A percentile compares a stretch with the other conserved stretches of the same genome.
phyloP scores from a whole-genome alignment of 2,797 vertebrate species.

The Chelon labrosus region DNA sequence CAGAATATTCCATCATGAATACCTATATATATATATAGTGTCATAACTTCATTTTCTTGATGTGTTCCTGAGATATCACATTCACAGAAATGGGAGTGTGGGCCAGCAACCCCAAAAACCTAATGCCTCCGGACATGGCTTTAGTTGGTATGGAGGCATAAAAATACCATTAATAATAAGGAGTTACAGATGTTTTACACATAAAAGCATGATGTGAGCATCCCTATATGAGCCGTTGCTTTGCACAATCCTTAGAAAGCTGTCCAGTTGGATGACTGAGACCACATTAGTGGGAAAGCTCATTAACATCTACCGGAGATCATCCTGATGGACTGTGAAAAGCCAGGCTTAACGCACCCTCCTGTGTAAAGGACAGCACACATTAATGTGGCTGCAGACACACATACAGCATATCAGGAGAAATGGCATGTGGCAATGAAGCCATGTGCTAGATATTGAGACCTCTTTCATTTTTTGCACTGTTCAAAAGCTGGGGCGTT shows the following conservation, averaged over 20 bases:
- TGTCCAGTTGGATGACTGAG: conserved; percentile 71
- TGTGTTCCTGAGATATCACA: too few species aligned
- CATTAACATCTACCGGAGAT: conserved; percentile 77
- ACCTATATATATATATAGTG: too few species aligned
- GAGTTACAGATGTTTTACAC: conserved; percentile 35
- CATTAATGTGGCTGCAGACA: conserved; percentile 53
- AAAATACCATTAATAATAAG: conserved; percentile 10
- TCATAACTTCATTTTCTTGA: too few species aligned
- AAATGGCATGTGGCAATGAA: conserved; percentile 23
- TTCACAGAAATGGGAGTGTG: too few species aligned
- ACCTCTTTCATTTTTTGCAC: background rate
- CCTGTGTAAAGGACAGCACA: conserved; percentile 55
- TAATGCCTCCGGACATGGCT: background rate
- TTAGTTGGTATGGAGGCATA: too few species aligned
- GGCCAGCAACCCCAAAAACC: too few species aligned
- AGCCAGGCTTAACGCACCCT: conserved; percentile 79
- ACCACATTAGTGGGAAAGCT: conserved; percentile 77
- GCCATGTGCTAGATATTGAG: conserved; percentile 28
- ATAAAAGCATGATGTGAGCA: conserved; percentile 36
- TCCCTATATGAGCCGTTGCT: conserved; percentile 29
- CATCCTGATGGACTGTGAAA: conserved; percentile 80
- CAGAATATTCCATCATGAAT: too few species aligned
- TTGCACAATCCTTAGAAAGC: conserved; percentile 73
- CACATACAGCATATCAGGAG: conserved; percentile 28
- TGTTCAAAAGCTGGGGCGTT: background rate